Conservation (phyloP, 2,888 invertebrate genomes). For the Abrostola triplasia region DNA sequence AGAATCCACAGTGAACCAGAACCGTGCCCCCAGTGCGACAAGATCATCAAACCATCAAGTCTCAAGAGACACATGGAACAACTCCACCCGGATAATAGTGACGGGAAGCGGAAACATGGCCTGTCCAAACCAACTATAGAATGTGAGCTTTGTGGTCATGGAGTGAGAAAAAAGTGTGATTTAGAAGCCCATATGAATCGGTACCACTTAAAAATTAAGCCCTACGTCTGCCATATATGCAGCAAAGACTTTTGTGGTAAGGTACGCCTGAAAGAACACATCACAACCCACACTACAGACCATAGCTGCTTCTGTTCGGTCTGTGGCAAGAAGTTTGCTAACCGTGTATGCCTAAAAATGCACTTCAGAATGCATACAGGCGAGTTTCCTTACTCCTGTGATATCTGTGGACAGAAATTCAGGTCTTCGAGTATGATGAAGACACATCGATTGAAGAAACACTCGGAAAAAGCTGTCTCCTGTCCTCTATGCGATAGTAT, state of each 20-base stretch:
- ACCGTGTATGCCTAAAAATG: slow-evolving; percentile 66
- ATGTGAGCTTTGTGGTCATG: slow-evolving; percentile 59
- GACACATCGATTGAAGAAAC: slow-evolving; percentile 65
- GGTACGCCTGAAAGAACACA: slow-evolving; percentile 60
- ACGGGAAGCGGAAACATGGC: slow-evolving; percentile 3
- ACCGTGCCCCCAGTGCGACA: slow-evolving; percentile 58
- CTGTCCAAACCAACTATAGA: slow-evolving; percentile 24
- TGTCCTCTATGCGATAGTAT: slow-evolving; percentile 68
- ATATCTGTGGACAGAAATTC: slow-evolving; percentile 66
- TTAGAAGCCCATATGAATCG: slow-evolving; percentile 65
- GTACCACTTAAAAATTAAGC: slow-evolving; percentile 64
- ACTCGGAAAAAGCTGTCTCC: slow-evolving; percentile 62
- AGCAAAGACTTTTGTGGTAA: slow-evolving; percentile 64
- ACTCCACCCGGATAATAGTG: slow-evolving; percentile 42
- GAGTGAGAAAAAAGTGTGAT: slow-evolving; percentile 55
- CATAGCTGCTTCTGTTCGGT: slow-evolving; percentile 58
- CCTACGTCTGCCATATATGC: slow-evolving; percentile 61
- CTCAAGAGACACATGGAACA: slow-evolving; percentile 63
- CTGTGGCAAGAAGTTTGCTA: slow-evolving; percentile 66
- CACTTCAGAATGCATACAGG: slow-evolving; percentile 68
- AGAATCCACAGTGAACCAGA: slow-evolving; percentile 56
- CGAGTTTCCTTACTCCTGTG: slow-evolving; percentile 67
- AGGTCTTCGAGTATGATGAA: slow-evolving; percentile 69
- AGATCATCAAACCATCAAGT: slow-evolving; percentile 53
- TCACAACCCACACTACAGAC: slow-evolving; percentile 55